These are phyloP conservation scores for Hipparchia sbordonii DNA, from an alignment of 2,888 invertebrate species.

Conservation along the genomic window DNA sequence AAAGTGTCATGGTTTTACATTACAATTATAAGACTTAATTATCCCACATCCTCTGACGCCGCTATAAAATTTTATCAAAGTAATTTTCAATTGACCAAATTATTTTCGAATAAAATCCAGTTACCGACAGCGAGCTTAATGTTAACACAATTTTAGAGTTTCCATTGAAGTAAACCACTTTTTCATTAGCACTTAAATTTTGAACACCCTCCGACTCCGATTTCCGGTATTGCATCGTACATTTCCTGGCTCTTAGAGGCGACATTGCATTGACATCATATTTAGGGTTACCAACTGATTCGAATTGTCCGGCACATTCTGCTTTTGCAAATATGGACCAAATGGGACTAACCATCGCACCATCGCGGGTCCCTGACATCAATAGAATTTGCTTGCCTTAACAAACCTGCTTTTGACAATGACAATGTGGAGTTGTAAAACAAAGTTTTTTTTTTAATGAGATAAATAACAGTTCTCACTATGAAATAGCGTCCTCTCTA, in stretches of 20 bases:
- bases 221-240: slow-evolving; percentile 62
- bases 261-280: slow-evolving; percentile 32
- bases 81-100: neutral
- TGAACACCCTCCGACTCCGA: slow-evolving; percentile 59
- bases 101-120: neutral
- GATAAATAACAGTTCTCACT: neutral
- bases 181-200: slow-evolving; percentile 60
- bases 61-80: neutral
- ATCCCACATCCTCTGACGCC: neutral
- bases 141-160: neutral
- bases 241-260: slow-evolving; percentile 64
- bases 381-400: no score
- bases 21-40: neutral
- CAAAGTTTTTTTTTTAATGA: neutral
- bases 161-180: slow-evolving; percentile 1
- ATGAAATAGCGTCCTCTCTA: neutral
- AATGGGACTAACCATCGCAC: no score
- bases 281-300: neutral
- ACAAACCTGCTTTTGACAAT: neutral
- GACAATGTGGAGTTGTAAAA: neutral
- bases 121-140: slow-evolving; percentile 4
- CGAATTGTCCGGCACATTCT: neutral
- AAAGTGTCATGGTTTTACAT: neutral
- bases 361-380: no score
- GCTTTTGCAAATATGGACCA: neutral